These are phyloP conservation scores for Centropyge bicolor DNA, from an alignment of 2,797 vertebrate species.

Conservation along the genomic window DNA sequence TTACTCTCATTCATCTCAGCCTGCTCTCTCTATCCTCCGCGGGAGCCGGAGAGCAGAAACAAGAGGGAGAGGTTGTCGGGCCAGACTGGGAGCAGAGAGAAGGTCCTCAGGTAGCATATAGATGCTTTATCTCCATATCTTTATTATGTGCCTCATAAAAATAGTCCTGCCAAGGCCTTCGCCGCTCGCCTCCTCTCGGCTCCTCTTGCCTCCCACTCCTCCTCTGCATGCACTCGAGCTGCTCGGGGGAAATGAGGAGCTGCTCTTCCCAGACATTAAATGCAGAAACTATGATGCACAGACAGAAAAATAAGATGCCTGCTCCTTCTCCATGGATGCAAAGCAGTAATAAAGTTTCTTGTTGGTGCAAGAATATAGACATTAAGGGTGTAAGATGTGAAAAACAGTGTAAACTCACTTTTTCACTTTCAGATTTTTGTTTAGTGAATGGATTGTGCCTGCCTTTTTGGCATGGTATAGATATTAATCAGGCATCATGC, in stretches of 20 bases:
- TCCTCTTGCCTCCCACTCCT: conserved; percentile 58
- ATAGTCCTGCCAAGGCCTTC: conserved; percentile 68
- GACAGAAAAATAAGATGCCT: conserved; percentile 43
- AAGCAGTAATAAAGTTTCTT: conserved; percentile 33
- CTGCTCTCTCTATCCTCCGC: conserved; percentile 61
- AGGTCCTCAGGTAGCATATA: conserved; percentile 71
- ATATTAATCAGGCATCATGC: not conserved
- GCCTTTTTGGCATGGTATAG: not conserved
- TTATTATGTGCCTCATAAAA: conserved; percentile 79
- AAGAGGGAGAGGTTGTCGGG: conserved; percentile 58
- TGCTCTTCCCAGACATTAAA: conserved; percentile 63
- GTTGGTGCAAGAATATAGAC: not conserved
- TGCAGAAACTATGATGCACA: conserved; percentile 57
- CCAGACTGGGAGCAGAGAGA: conserved; percentile 63
- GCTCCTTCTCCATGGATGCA: conserved; percentile 40
- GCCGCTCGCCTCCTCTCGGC: conserved; percentile 21
- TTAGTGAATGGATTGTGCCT: not conserved
- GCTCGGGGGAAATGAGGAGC: conserved; percentile 64
- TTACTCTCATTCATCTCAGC: conserved; percentile 76
- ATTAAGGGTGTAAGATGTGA: not conserved
- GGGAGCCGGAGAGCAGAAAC: conserved; percentile 62
- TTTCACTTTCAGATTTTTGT: not conserved
- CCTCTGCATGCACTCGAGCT: conserved; percentile 63
- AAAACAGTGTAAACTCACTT: conserved; percentile 1
- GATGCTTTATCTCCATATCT: conserved; percentile 78